phyloP scores from a whole-genome alignment of 2,113 vertebrate species.

The Cottus gobio region DNA sequence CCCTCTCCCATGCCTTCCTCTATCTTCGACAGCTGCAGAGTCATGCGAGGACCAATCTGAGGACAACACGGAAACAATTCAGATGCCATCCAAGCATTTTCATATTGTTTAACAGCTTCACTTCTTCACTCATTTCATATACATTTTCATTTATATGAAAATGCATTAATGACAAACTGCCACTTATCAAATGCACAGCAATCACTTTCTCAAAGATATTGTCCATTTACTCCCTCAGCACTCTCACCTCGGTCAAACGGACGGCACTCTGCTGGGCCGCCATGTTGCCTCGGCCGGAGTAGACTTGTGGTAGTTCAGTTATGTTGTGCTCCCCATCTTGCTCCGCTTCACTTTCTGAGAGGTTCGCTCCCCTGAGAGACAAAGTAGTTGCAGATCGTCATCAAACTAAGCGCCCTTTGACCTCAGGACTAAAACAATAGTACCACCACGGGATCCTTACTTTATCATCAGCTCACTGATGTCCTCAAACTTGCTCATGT shows the following conservation, averaged over 20 bases:
- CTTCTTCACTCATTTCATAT: no score
- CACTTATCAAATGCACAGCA: no score
- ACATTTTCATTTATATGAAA: no score
- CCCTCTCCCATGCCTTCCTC: conserved; percentile 90
- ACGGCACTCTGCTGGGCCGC: conserved; percentile 90
- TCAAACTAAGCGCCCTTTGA: neutral
- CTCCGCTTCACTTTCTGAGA: conserved; percentile 94
- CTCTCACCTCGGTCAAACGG: conserved; percentile 89
- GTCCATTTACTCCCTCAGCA: accelerated
- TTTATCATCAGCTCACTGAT: conserved; percentile 93
- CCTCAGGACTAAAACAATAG: neutral
- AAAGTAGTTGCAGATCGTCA: neutral
- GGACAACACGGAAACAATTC: neutral
- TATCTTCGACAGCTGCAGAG: conserved; percentile 89
- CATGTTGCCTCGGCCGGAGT: conserved; percentile 92
- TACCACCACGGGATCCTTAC: conserved; percentile 75
- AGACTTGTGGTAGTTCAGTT: conserved; percentile 89
- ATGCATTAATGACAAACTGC: no score
- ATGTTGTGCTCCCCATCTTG: conserved; percentile 92
- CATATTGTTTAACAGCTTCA: accelerated
- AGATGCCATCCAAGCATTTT: neutral
- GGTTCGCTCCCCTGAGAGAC: conserved; percentile 84
- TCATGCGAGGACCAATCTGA: conserved; percentile 94
- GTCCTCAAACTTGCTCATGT: conserved; percentile 93
- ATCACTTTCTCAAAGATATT: no score